phyloP scores from a whole-genome alignment of 2,888 invertebrate species.

The Deladenus siricidicola region DNA sequence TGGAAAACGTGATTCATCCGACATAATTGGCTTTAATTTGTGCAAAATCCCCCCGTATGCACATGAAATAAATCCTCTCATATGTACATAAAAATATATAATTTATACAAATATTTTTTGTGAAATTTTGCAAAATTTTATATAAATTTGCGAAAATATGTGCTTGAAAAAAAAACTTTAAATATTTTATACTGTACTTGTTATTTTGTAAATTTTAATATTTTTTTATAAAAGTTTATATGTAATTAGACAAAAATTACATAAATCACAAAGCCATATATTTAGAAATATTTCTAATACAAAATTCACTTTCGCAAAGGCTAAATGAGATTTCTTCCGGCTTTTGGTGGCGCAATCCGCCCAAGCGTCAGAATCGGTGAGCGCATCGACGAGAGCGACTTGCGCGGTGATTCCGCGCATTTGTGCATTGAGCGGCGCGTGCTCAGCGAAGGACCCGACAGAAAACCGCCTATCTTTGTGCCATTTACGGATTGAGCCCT shows the following conservation, averaged over 20 bases:
- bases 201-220: no score
- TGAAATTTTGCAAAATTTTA: neutral
- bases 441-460: slow-evolving; percentile 5
- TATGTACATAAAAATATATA: no score
- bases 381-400: slow-evolving; percentile 2
- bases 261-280: neutral
- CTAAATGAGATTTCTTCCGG: slow-evolving; percentile 10
- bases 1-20: no score
- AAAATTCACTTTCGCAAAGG: neutral
- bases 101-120: neutral
- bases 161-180: neutral
- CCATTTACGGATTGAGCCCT: slow-evolving; percentile 20
- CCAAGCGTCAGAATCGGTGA: slow-evolving; percentile 6
- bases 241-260: neutral
- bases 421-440: neutral
- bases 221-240: neutral
- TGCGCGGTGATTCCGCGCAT: neutral
- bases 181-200: no score
- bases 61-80: no score
- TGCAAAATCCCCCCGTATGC: no score
- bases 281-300: neutral
- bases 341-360: neutral
- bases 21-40: no score
- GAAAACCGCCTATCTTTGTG: slow-evolving; percentile 13
- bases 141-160: no score